Base-by-base conservation (phyloP, 1,140 invertebrate genomes). In the Teleopsis dalmanni region DNA sequence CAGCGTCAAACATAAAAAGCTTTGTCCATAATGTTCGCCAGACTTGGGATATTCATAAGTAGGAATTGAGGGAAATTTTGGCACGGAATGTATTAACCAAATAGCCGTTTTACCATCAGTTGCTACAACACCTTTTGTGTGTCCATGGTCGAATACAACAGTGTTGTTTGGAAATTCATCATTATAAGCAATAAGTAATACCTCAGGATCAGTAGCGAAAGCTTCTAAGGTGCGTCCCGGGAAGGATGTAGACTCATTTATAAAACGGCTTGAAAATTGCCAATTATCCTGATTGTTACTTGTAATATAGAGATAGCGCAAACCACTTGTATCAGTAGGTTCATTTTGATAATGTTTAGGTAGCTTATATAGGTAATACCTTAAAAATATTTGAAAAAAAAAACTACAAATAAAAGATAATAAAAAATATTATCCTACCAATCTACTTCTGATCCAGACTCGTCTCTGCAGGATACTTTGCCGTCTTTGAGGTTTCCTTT, bases 51-150 rank as follows among this genome's bases (percentile, higher is more conserved):
- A 95, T 7, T 56, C 63, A 62, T 93, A 95, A 11, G 70, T 60
- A 35, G 44, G 57, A 8, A 76, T 42, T 0, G 79, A 76, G 9
- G 88, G 89, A 73, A 84, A 96, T 56, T 81, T 78, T 1, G 93
- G 93, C 10, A 93, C 87, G 43, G 91, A 95, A 68, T 96, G 93
- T 14, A 95, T 78, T 34, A 96, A 60, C 91, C 92, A 96, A 57
- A 94, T 80, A 3, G 91, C 91, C 25, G 77, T 75, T 6, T 75
- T 67, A 13, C 77, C 72, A 55, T 89, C 80, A n/a, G 82, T 81
- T 7, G 84, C 74, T 13, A 95, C 65, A 1, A 86, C 80, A 3
- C 93, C 91, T 75, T 95, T 95, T 0, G 88, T 81, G 57, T 94
- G 91, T 0, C 90, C 91, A 57, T 80, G 79, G 25, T 61, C 68